These are phyloP conservation scores for Lasioglossum pauxillum DNA, from an alignment of 2,888 invertebrate species.

Conservation along the genomic window DNA sequence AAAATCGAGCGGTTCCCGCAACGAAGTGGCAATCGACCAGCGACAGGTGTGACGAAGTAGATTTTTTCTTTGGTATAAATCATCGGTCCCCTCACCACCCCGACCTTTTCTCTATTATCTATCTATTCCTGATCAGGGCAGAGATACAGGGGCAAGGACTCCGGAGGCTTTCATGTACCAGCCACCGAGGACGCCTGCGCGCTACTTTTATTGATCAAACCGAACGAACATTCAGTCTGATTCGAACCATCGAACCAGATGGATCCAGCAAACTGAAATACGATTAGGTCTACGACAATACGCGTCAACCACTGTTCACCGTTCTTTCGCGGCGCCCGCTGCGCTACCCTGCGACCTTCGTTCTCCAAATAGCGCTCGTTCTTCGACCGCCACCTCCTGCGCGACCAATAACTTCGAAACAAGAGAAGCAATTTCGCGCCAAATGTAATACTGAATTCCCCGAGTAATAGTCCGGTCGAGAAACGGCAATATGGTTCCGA, in stretches of 20 bases:
- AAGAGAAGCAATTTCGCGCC: not conserved
- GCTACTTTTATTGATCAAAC: constrained; percentile 77
- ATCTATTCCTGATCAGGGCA: constrained; percentile 57
- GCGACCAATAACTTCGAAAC: constrained; percentile 5
- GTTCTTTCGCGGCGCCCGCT: not conserved
- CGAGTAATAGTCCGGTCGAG: not conserved
- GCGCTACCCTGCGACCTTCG: not conserved
- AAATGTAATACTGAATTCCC: not conserved
- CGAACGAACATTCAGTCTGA: constrained; percentile 72
- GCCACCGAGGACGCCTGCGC: constrained; percentile 72
- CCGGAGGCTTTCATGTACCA: constrained; percentile 42
- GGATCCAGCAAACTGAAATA: constrained; percentile 70
- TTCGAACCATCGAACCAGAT: constrained; percentile 74
- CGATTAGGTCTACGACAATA: constrained; percentile 60
- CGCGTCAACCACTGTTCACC: constrained; percentile 28
- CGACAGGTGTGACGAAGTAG: constrained; percentile 7
- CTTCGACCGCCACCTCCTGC: not conserved
- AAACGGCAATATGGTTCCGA: not conserved
- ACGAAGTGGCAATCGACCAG: not conserved
- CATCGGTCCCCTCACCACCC: not conserved
- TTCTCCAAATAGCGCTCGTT: not conserved
- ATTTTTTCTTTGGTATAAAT: not conserved
- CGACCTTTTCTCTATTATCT: constrained; percentile 48
- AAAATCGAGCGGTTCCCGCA: constrained; percentile 12
- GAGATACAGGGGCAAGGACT: constrained; percentile 53